phyloP scores from a whole-genome alignment of 2,113 vertebrate genomes.

The Corythornis vintsioides region DNA sequence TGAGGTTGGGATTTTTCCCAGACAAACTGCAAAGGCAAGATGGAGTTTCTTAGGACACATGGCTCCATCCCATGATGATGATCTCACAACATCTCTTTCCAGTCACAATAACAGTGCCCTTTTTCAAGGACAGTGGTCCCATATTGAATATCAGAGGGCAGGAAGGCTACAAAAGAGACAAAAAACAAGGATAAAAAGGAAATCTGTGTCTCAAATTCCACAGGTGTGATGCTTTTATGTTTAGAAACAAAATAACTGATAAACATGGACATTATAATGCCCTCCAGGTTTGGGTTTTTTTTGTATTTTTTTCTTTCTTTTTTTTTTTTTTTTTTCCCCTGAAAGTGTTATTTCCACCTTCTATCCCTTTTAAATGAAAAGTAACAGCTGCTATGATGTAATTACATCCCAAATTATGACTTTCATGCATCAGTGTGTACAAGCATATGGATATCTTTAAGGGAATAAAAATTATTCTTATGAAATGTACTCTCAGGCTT shows the following conservation, averaged over 20 bases:
- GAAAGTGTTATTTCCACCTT: background rate
- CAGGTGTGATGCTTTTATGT: background rate
- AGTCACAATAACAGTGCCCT: background rate
- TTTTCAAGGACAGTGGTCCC: background rate
- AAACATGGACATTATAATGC: background rate
- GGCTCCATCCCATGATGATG: rapidly evolving
- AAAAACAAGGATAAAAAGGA: background rate
- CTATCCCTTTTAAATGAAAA: background rate
- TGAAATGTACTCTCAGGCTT: background rate
- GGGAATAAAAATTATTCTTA: background rate
- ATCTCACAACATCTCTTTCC: background rate
- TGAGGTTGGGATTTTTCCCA: background rate
- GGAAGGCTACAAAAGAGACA: background rate
- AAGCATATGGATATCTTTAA: background rate
- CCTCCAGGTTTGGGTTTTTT: background rate
- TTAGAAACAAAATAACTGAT: background rate
- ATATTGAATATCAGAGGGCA: background rate
- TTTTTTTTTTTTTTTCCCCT: too few species aligned
- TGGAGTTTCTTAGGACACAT: rapidly evolving
- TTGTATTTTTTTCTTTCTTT: too few species aligned
- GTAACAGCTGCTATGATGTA: background rate
- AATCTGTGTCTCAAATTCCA: background rate
- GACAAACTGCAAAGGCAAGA: background rate
- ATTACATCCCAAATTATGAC: background rate
- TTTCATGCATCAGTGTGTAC: background rate